Conservation (phyloP, 2,888 invertebrate genomes). For the Gymnoscelis rufifasciata region DNA sequence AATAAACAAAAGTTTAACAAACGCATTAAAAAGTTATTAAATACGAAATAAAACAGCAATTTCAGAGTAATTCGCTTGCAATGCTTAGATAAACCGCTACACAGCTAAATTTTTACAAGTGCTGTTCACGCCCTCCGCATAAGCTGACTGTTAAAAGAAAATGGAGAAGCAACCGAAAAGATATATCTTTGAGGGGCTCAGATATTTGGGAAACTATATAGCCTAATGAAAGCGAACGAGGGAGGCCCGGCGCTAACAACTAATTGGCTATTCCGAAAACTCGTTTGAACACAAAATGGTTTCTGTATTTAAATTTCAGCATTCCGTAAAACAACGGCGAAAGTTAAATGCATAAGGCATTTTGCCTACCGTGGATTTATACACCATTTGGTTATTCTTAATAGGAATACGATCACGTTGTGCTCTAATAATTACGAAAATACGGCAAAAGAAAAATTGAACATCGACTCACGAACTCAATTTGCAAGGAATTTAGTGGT, state of each 20-base stretch:
- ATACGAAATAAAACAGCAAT: background rate
- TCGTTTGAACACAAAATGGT: slow-evolving; percentile 79
- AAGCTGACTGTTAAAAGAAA: slow-evolving; percentile 66
- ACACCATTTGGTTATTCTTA: slow-evolving; percentile 35
- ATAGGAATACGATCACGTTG: slow-evolving; percentile 24
- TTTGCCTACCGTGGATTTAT: slow-evolving; percentile 50
- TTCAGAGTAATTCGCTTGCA: too few species aligned
- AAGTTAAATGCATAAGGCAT: slow-evolving; percentile 70
- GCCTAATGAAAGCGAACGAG: slow-evolving; percentile 78
- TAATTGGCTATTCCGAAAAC: slow-evolving; percentile 79
- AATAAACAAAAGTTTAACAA: too few species aligned
- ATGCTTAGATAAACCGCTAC: slow-evolving; percentile 49
- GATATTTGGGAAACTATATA: slow-evolving; percentile 78
- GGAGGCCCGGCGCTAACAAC: slow-evolving; percentile 78
- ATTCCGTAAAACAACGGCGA: slow-evolving; percentile 73
- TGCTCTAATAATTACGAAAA: slow-evolving; percentile 17
- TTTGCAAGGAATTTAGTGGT: slow-evolving; percentile 16
- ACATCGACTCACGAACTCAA: slow-evolving; percentile 15
- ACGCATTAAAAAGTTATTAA: slow-evolving; percentile 14
- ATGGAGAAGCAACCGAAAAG: slow-evolving; percentile 67
- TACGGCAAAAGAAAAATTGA: slow-evolving; percentile 12
- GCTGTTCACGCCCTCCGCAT: slow-evolving; percentile 52
- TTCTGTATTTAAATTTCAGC: slow-evolving; percentile 78
- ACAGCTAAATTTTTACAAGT: slow-evolving; percentile 67
- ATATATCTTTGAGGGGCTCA: slow-evolving; percentile 74